Conservation (phyloP, 1,140 invertebrate genomes). For the Drosophila repletoides region DNA sequence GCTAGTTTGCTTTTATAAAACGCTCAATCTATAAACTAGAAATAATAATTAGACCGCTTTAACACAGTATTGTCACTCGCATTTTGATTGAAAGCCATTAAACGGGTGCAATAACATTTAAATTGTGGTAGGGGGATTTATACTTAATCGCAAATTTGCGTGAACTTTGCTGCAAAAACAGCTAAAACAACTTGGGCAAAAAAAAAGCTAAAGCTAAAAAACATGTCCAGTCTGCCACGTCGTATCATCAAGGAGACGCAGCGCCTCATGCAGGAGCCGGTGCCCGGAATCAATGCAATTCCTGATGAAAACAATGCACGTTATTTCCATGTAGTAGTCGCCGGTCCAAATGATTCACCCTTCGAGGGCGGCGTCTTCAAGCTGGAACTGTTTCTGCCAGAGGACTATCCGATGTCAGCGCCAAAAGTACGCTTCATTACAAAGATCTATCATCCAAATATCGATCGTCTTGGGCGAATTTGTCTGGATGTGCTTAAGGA, state of each 20-base stretch:
- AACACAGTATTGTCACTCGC: too few species aligned
- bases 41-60: too few species aligned
- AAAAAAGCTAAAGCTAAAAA: constrained; percentile 17
- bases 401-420: constrained; percentile 90
- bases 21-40: constrained; percentile 9
- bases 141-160: constrained; percentile 5
- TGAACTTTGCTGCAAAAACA: constrained; percentile 18
- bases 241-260: constrained; percentile 98
- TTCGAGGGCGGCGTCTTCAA: constrained; percentile 90
- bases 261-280: constrained; percentile 97
- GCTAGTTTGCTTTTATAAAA: constrained; percentile 37
- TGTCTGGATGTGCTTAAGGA: constrained; percentile 91
- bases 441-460: constrained; percentile 92
- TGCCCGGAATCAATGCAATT: constrained; percentile 95
- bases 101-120: constrained; percentile 1
- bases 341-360: constrained; percentile 89
- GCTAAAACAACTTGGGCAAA: constrained; percentile 9
- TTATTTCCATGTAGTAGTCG: constrained; percentile 97
- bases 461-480: constrained; percentile 89
- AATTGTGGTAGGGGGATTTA: neutral
- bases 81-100: neutral
- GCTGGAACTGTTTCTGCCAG: constrained; percentile 88
- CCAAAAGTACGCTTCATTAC: constrained; percentile 91
- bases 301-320: constrained; percentile 96
- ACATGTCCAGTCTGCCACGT: constrained; percentile 91